Percentiles rank a stretch among this genome's conserved stretches.
Conservation (phyloP, 2,113 vertebrate genomes). For the Ceyx cyanopectus region DNA sequence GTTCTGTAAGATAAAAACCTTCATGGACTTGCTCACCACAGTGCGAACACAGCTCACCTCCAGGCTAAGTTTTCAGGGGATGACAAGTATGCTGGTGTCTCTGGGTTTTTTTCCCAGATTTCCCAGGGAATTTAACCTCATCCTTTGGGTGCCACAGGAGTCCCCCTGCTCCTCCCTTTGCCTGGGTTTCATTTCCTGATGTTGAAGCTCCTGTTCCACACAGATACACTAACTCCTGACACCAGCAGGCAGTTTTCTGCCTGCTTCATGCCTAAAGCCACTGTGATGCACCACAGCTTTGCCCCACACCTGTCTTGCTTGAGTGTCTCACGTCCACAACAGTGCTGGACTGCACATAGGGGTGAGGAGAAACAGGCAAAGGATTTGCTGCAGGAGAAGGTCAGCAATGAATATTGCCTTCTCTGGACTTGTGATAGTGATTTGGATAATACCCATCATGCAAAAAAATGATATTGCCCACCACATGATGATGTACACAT, state of each 20-base stretch:
- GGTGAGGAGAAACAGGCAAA: neutral
- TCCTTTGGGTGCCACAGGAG: fast-evolving
- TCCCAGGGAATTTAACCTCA: neutral
- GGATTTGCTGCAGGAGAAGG: neutral
- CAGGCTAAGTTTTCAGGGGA: neutral
- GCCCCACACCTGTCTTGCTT: no score
- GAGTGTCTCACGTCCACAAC: fast-evolving
- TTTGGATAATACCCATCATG: fast-evolving
- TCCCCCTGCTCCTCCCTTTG: neutral
- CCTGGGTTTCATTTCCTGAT: neutral
- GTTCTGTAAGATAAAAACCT: neutral
- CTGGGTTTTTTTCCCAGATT: neutral
- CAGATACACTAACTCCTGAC: fast-evolving
- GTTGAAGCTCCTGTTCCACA: fast-evolving
- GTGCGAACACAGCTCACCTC: neutral
- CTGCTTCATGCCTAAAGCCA: neutral
- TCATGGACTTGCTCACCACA: neutral
- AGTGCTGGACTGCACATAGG: fast-evolving
- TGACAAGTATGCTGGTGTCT: neutral
- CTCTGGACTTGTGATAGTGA: neutral
- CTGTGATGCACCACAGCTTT: neutral
- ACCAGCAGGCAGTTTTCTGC: neutral
- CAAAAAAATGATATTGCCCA: neutral
- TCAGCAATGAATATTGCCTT: neutral
- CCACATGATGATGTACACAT: fast-evolving